A percentile compares a stretch with the other conserved stretches of the same genome.
These are phyloP conservation scores for Cryptotis parvus DNA, from an alignment of 2,113 vertebrate genomes.

Conservation along the genomic window DNA sequence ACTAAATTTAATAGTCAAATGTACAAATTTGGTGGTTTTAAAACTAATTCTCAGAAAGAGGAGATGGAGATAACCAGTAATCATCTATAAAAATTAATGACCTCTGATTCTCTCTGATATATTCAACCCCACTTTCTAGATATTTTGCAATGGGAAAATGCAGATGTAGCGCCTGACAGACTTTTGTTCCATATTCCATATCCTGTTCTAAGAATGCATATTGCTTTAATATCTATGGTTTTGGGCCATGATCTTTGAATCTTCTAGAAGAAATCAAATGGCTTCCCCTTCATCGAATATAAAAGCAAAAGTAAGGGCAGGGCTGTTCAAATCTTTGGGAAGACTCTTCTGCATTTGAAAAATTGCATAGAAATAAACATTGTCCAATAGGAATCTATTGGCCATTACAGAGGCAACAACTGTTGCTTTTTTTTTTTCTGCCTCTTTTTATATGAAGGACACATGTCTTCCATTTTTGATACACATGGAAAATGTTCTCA, in stretches of 20 bases:
- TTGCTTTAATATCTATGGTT: not conserved
- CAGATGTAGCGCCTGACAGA: not conserved
- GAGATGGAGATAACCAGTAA: conserved; percentile 5
- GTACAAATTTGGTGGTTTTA: not conserved
- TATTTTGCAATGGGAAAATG: not conserved
- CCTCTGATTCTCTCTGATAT: not conserved
- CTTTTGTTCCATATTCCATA: not conserved
- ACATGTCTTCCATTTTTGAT: conserved; percentile 71
- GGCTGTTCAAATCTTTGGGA: not conserved
- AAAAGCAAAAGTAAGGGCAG: not conserved
- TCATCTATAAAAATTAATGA: not conserved
- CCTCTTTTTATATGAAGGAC: conserved; percentile 70
- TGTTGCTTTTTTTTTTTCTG: not conserved
- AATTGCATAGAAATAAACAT: conserved; percentile 54
- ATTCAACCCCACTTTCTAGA: not conserved
- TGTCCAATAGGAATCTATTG: conserved; percentile 38
- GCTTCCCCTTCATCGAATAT: not conserved
- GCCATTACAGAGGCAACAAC: conserved; percentile 66
- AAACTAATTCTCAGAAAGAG: not conserved
- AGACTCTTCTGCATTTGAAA: not conserved
- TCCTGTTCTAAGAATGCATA: not conserved
- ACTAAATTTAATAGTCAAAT: not conserved
- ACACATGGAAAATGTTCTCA: conserved; percentile 72
- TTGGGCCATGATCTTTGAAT: conserved; percentile 30
- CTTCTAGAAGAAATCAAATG: conserved; percentile 4